Percentiles rank a stretch among this genome's conserved stretches.
Evolutionary conservation across 2,113 vertebrate species (phyloP).

Genomic region (Calyptommatus sinebrachiatus): DNA sequence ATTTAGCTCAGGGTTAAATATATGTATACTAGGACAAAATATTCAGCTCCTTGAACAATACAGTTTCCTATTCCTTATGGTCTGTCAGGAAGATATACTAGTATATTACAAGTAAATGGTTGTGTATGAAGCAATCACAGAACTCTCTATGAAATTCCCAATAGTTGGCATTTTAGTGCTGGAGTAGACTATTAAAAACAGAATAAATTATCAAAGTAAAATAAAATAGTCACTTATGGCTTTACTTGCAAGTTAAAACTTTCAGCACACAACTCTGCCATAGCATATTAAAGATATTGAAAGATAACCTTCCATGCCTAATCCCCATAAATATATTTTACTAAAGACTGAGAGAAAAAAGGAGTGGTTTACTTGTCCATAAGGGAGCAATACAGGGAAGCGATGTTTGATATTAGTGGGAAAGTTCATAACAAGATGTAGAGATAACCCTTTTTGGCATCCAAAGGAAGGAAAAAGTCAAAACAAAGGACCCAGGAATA

Average conservation of each 20-base stretch:
- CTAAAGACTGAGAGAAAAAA: neutral
- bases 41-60: neutral
- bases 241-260: neutral
- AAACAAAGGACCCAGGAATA: neutral
- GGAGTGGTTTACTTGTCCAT: neutral
- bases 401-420: neutral
- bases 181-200: neutral
- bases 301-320: neutral
- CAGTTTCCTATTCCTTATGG: neutral
- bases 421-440: neutral
- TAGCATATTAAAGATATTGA: neutral
- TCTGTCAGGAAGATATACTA: neutral
- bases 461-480: neutral
- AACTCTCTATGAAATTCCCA: neutral
- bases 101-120: neutral
- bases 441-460: neutral
- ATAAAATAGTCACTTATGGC: too few species aligned
- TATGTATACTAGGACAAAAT: neutral
- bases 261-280: neutral
- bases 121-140: neutral
- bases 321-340: neutral
- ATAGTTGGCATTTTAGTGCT: neutral
- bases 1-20: neutral
- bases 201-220: neutral
- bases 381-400: neutral